A percentile compares a stretch with the other conserved stretches of the same genome.
These are phyloP conservation scores for Margaritifera margaritifera DNA, from an alignment of 2,888 invertebrate species.

Conservation along the genomic window DNA sequence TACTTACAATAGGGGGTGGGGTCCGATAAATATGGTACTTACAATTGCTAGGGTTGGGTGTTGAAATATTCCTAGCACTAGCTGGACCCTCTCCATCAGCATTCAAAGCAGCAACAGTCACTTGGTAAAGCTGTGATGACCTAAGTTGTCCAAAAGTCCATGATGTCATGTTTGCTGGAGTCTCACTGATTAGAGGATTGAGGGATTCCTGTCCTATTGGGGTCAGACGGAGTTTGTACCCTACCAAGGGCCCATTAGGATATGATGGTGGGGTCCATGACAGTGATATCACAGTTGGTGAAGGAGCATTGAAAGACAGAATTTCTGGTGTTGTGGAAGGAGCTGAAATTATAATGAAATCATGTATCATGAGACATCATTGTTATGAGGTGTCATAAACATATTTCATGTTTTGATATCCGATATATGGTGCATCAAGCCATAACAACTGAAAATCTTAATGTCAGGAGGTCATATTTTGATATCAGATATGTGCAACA, in stretches of 20 bases:
- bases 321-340: conserved; percentile 84
- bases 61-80: conserved; percentile 43
- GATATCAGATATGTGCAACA: no score
- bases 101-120: conserved; percentile 58
- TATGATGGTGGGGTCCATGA: conserved; percentile 91
- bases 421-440: no score
- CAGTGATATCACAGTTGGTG: conserved; percentile 87
- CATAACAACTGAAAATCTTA: no score
- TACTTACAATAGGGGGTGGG: conserved; percentile 51
- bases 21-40: conserved; percentile 21
- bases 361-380: no score
- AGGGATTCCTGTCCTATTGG: conserved; percentile 70
- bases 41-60: conserved; percentile 58
- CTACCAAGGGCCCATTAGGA: conserved; percentile 89
- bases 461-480: no score
- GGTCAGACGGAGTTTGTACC: conserved; percentile 85
- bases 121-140: conserved; percentile 47
- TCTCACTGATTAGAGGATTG: conserved; percentile 42
- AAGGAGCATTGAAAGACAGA: conserved; percentile 78
- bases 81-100: conserved; percentile 59
- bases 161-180: conserved; percentile 45
- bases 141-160: conserved; percentile 61
- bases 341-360: conserved; percentile 76
- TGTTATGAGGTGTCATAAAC: no score
- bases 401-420: no score